Conservation (phyloP, 2,113 vertebrate genomes). For the Halcyon malimbica region DNA sequence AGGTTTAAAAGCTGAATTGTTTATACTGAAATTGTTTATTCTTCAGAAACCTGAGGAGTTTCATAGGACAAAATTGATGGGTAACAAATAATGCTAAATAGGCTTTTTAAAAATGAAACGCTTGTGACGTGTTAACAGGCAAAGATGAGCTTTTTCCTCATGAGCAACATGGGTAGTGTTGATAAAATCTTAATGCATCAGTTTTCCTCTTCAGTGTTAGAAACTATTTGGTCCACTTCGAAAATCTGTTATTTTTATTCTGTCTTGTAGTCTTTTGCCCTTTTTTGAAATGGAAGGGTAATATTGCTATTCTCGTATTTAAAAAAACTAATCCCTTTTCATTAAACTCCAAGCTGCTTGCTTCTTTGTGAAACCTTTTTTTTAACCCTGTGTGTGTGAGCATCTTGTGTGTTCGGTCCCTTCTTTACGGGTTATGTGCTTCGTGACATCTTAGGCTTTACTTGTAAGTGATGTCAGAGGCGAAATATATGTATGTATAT, state of each 20-base stretch:
- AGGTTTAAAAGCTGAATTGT: neutral
- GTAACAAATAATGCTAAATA: neutral
- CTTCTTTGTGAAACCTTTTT: neutral
- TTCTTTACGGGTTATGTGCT: fast-evolving
- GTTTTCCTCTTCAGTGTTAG: neutral
- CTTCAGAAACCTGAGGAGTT: neutral
- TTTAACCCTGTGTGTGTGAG: neutral
- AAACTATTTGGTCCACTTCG: neutral
- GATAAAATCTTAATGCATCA: neutral
- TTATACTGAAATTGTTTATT: neutral
- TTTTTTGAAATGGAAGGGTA: neutral
- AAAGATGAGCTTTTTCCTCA: neutral
- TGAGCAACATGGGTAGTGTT: neutral
- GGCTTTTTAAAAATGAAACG: neutral
- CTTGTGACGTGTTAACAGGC: neutral
- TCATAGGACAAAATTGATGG: neutral
- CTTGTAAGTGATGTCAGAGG: neutral
- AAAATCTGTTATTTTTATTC: neutral
- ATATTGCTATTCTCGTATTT: neutral
- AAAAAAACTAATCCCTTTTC: neutral
- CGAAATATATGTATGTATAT: too few species aligned
- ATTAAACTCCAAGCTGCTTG: neutral
- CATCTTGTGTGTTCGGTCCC: neutral
- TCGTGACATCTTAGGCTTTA: neutral
- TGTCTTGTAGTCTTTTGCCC: neutral